Evolutionary conservation across 2,113 vertebrate genomes (phyloP).

Genomic region (Rhinopomastus cyanomelas): DNA sequence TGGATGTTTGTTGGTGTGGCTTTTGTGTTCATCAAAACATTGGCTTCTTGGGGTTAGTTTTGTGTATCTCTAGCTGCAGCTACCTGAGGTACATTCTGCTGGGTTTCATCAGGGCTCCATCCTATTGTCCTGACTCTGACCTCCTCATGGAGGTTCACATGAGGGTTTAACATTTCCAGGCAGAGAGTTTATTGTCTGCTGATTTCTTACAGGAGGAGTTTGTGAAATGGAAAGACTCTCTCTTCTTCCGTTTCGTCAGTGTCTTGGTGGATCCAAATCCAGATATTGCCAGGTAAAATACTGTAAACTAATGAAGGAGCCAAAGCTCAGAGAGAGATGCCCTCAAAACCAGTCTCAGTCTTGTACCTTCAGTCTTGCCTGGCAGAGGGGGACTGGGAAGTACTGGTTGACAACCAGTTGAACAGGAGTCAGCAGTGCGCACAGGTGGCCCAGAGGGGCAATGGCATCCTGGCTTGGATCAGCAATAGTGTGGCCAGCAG

Average conservation of each 20-base stretch:
- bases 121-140: not conserved
- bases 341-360: not conserved
- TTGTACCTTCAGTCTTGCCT: not conserved
- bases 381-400: no score
- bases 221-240: conserved; percentile 93
- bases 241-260: conserved; percentile 89
- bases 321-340: not conserved
- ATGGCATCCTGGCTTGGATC: no score
- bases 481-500: no score
- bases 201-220: conserved; percentile 85
- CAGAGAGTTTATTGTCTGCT: not conserved
- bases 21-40: not conserved
- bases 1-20: not conserved
- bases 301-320: not conserved
- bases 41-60: not conserved
- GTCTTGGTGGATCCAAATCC: conserved; percentile 85
- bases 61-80: not conserved
- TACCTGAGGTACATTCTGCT: not conserved
- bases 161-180: not conserved
- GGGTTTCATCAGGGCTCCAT: not conserved
- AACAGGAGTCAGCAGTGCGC: no score
- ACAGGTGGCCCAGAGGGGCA: no score
- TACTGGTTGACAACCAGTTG: no score
- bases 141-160: not conserved
- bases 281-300: conserved; percentile 85